Percentiles rank a stretch among this genome's conserved stretches.
phyloP scores from a whole-genome alignment of 2,797 vertebrate species.

The Geotrypetes seraphini region DNA sequence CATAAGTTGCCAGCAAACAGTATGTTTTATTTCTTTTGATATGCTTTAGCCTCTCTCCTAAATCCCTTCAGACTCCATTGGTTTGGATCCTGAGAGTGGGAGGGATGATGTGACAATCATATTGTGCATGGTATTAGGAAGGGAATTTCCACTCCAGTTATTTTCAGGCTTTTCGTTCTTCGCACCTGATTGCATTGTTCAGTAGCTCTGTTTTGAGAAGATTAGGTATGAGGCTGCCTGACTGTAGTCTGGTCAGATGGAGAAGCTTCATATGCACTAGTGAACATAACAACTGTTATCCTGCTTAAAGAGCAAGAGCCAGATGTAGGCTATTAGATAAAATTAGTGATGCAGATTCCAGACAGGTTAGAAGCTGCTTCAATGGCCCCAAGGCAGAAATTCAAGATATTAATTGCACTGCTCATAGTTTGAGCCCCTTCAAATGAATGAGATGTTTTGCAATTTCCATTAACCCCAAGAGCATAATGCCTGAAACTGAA shows the following conservation, averaged over 20 bases:
- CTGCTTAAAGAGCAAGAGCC: slow-evolving; percentile 23
- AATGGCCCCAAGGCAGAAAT: slow-evolving; percentile 38
- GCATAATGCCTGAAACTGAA: slow-evolving; percentile 40
- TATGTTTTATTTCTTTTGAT: too few species aligned
- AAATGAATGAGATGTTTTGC: slow-evolving; percentile 42
- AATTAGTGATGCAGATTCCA: slow-evolving; percentile 37
- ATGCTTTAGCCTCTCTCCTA: too few species aligned
- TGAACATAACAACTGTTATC: slow-evolving; percentile 4
- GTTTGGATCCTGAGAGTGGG: too few species aligned
- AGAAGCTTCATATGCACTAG: background rate
- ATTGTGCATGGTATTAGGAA: too few species aligned
- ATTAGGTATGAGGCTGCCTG: background rate
- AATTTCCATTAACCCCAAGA: slow-evolving; percentile 45
- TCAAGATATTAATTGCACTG: slow-evolving; percentile 45
- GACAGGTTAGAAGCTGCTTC: slow-evolving; percentile 33
- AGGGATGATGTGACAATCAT: too few species aligned
- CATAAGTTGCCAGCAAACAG: too few species aligned
- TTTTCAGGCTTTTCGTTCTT: too few species aligned
- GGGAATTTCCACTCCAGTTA: too few species aligned
- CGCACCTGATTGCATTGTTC: too few species aligned
- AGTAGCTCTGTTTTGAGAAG: too few species aligned
- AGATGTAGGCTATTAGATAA: slow-evolving; percentile 42
- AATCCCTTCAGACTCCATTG: too few species aligned
- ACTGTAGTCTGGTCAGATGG: background rate
- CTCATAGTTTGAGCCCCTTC: slow-evolving; percentile 42